These are phyloP conservation scores for Caligus rogercresseyi DNA, from an alignment of 1,140 invertebrate genomes.

Conservation along the genomic window DNA sequence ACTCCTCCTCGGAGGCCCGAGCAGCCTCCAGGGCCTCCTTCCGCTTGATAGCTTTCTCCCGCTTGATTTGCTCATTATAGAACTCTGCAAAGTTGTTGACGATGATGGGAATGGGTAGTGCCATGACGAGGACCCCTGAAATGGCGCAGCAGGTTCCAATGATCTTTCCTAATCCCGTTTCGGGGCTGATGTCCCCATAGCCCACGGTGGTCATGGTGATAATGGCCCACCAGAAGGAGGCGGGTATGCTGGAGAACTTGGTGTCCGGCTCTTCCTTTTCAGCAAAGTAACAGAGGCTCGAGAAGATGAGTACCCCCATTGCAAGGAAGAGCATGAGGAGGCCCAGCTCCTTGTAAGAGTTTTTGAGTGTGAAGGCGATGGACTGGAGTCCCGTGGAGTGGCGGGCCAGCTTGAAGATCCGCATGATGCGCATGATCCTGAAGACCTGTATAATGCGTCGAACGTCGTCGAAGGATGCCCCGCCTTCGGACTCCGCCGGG, in stretches of 20 bases:
- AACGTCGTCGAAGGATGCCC: conserved; percentile 32
- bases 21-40: conserved; percentile 18
- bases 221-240: conserved; percentile 38
- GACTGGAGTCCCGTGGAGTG: conserved; percentile 42
- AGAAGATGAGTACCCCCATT: conserved; percentile 41
- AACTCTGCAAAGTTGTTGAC: conserved; percentile 30
- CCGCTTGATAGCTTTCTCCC: conserved; percentile 19
- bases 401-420: conserved; percentile 41
- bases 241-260: conserved; percentile 37
- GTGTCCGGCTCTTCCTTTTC: conserved; percentile 36
- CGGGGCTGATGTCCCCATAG: conserved; percentile 32
- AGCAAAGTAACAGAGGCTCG: conserved; percentile 39
- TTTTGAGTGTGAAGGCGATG: conserved; percentile 40
- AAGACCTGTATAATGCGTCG: conserved; percentile 39
- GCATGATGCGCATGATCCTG: conserved; percentile 39
- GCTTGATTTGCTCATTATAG: conserved; percentile 20
- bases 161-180: conserved; percentile 29
- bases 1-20: conserved; percentile 13
- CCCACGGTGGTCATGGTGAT: conserved; percentile 39
- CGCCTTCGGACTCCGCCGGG: conserved; percentile 21
- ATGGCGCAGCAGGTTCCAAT: conserved; percentile 27
- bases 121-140: conserved; percentile 27
- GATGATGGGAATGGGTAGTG: conserved; percentile 32
- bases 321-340: conserved; percentile 41
- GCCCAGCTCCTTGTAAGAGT: conserved; percentile 40